Conservation (phyloP, 2,113 vertebrate genomes). For the Pipra filicauda region DNA sequence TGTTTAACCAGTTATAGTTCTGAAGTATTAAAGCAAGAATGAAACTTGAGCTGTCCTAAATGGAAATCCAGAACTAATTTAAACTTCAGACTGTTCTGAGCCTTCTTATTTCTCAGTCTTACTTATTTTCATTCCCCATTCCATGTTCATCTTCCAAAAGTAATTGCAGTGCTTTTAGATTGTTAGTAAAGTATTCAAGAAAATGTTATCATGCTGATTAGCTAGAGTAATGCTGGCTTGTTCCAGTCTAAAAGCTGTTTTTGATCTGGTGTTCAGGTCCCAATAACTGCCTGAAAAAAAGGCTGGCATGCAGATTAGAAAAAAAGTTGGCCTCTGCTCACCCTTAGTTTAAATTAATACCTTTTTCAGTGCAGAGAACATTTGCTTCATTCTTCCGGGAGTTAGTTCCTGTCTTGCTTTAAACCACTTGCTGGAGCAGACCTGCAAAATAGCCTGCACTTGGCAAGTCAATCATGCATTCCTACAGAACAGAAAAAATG, state of each 20-base stretch:
- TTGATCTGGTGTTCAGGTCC: background rate
- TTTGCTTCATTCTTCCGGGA: background rate
- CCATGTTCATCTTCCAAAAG: background rate
- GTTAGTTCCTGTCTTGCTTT: background rate
- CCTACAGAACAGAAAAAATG: background rate
- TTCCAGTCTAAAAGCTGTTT: background rate
- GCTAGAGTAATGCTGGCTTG: background rate
- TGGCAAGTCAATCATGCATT: background rate
- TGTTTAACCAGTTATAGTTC: background rate
- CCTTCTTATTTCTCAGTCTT: background rate
- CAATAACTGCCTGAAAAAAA: background rate
- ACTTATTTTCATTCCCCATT: background rate
- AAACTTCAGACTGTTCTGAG: background rate
- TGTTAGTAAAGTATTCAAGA: background rate
- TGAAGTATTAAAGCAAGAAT: constrained; percentile 12
- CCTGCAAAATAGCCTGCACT: background rate
- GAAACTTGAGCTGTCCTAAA: background rate
- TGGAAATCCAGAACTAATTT: constrained; percentile 26
- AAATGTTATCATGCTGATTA: background rate
- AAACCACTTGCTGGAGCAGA: background rate
- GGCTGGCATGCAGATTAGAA: background rate
- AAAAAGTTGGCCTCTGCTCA: background rate
- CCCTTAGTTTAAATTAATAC: background rate
- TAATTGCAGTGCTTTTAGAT: background rate
- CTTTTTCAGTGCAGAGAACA: background rate